Conservation (phyloP, 1,140 invertebrate genomes). For the Dreissena rostriformis region DNA sequence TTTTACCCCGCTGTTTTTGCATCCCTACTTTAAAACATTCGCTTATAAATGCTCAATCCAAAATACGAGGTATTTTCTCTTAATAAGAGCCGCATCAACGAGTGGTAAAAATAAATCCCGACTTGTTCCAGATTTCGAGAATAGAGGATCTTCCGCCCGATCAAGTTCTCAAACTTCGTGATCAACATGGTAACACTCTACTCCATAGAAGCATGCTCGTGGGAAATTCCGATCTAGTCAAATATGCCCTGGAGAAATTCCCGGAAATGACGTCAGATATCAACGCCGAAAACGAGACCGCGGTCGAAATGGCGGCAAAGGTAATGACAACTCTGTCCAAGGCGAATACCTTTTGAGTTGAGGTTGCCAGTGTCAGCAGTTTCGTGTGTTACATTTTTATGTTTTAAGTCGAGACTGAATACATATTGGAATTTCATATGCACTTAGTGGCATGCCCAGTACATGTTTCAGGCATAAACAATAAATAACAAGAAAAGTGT, state of each 20-base stretch:
- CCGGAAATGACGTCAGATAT: constrained; percentile 44
- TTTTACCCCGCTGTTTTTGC: too few relatives aligned
- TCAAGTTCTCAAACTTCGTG: constrained; percentile 33
- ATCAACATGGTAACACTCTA: constrained; percentile 43
- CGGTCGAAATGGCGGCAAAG: constrained; percentile 46
- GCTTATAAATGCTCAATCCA: too few relatives aligned
- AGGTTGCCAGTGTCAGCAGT: not conserved
- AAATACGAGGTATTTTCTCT: too few relatives aligned
- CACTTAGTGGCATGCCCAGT: not conserved
- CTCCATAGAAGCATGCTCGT: constrained; percentile 37
- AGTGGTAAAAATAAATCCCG: not conserved
- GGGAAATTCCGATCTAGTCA: constrained; percentile 36
- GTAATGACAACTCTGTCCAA: not conserved
- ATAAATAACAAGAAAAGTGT: too few relatives aligned
- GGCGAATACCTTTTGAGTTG: too few relatives aligned
- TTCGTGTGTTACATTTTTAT: too few relatives aligned
- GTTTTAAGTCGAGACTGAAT: too few relatives aligned
- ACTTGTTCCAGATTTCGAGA: constrained; percentile 19
- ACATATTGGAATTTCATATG: not conserved
- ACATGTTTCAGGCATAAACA: too few relatives aligned
- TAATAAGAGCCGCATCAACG: too few relatives aligned
- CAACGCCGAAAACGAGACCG: constrained; percentile 39
- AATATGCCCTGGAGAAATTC: constrained; percentile 31
- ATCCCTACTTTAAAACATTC: too few relatives aligned
- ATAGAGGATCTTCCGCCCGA: constrained; percentile 41